Conservation (phyloP, 1,140 invertebrate genomes). For the Trinorchestia longiramus region DNA sequence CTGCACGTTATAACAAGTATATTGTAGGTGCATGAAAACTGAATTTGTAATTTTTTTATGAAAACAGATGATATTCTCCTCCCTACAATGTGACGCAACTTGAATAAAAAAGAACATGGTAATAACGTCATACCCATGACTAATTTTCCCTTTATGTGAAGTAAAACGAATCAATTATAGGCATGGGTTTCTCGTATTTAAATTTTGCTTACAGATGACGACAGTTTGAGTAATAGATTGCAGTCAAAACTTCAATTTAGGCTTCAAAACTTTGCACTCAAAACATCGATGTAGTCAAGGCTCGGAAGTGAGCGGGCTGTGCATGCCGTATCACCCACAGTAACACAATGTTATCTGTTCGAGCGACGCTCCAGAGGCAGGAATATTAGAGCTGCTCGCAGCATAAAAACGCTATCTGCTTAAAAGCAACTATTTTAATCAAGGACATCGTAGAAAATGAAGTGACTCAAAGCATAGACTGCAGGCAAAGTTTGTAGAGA, state of each 20-base stretch:
- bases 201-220: neutral
- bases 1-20: neutral
- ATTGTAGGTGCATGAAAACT: neutral
- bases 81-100: neutral
- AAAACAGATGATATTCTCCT: neutral
- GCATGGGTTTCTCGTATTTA: neutral
- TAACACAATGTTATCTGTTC: neutral
- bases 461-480: neutral
- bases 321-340: neutral
- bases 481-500: neutral
- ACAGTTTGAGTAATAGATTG: neutral
- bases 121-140: neutral
- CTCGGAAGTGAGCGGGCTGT: neutral
- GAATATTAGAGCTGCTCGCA: neutral
- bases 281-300: neutral
- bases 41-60: too few relatives aligned
- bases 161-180: neutral
- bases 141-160: neutral
- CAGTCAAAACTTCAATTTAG: neutral
- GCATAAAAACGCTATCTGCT: neutral
- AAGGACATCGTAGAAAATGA: neutral
- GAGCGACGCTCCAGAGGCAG: neutral
- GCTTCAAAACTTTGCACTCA: neutral
- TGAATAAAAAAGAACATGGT: neutral
- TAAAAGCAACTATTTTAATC: neutral